A percentile compares a stretch with the other conserved stretches of the same genome.
Conservation (phyloP, 2,797 vertebrate species). For the Centropyge bicolor region DNA sequence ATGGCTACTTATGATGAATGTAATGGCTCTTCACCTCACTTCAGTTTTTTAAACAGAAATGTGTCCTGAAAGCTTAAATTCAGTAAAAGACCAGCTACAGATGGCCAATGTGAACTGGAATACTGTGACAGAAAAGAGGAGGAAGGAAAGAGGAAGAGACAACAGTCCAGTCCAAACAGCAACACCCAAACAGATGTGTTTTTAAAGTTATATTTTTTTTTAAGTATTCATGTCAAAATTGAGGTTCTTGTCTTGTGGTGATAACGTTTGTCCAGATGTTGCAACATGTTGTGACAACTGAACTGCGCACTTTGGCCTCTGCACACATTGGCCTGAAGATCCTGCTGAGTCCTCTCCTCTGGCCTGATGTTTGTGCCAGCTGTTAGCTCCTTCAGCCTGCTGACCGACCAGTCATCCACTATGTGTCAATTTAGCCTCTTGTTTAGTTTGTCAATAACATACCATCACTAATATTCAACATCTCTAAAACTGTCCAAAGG, state of each 20-base stretch:
- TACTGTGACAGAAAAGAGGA: neutral
- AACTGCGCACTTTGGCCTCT: neutral
- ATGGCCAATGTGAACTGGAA: constrained; percentile 4
- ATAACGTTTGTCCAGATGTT: constrained; percentile 24
- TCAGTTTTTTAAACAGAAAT: neutral
- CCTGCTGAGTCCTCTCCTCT: neutral
- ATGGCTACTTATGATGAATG: no score
- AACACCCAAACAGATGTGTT: constrained; percentile 4
- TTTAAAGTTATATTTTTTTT: neutral
- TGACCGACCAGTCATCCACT: neutral
- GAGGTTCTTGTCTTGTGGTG: neutral
- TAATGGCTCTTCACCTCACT: neutral
- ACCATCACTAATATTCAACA: neutral
- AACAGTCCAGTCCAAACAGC: constrained; percentile 3
- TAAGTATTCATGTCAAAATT: constrained; percentile 10
- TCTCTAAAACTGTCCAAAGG: neutral
- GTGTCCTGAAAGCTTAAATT: neutral
- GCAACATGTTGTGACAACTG: neutral
- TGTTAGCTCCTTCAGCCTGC: neutral
- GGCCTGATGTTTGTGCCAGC: constrained; percentile 20
- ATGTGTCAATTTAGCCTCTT: neutral
- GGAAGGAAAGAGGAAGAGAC: constrained; percentile 1
- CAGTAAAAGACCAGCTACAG: neutral
- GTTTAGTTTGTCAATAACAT: neutral
- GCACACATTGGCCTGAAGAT: neutral